Base-by-base conservation (phyloP, 1,140 invertebrate species). In the Arctopsyche grandis region DNA sequence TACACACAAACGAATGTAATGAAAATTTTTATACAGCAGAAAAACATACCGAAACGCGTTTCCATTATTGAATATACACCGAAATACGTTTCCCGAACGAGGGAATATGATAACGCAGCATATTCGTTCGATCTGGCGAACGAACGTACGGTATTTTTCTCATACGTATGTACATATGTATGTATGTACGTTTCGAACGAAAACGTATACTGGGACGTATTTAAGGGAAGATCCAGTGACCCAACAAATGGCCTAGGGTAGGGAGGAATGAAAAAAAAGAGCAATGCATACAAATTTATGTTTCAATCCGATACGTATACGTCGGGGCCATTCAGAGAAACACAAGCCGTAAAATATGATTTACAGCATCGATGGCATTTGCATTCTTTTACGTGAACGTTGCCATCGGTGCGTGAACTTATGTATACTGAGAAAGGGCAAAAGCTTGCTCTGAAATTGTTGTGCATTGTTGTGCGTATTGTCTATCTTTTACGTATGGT, bases 301-400 rank as follows among this genome's bases (percentile, higher is more conserved):
- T 52, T 52, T 52, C 16, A 52, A 52, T 52, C 48, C 16, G 48
- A 52, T 52, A 52, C 48, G 48, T 52, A 52, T 52, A 52, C 16
- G 16, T 52, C 10, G 22, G 22, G 63, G 21, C 5, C 22, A 66
- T 66, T 24, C 21, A 22, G 24, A 66, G 19, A 74, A 46, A 74
- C 24, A 74, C 48, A 74, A 26, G 24, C n/a, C 46, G 46, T 48
- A 74, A 46, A 74, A 74, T 26, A 46, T 74, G 71, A 74, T 74
- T 74, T 74, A 74, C 44, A 74, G 26, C 48, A 46, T 16, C 16
- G 43, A 29, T 74, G 71, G 71, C 71, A 74, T 74, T 74, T 74
- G 48, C 46, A 74, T 74, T 74, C 71, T 48, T 29, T 29, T 16
- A 74, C 43, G 63, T 66, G 21, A 56, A 56, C 16, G 46, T 9